Evolutionary conservation across 2,113 vertebrate species (phyloP).

Genomic region (Tenebrosternarchus preto): DNA sequence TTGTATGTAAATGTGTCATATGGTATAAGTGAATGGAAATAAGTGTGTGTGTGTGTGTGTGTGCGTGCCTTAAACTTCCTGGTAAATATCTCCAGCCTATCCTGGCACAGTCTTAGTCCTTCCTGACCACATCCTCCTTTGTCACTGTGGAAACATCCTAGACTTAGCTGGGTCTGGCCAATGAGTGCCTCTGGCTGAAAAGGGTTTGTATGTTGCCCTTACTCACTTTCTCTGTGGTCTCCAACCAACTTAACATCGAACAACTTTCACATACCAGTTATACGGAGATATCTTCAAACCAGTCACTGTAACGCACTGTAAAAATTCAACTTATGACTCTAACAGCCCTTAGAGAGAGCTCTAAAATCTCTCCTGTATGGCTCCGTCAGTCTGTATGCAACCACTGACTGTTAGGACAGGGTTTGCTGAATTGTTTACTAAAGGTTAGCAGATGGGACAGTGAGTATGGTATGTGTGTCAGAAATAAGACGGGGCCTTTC

Average conservation of each 20-base stretch:
- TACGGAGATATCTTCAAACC: background rate
- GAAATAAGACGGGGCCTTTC: conserved; percentile 44
- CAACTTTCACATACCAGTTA: conserved; percentile 16
- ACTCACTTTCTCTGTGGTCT: conserved; percentile 29
- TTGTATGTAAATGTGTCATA: conserved; percentile 21
- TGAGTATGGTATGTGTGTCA: conserved; percentile 40
- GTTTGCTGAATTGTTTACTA: background rate
- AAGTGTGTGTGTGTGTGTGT: conserved; percentile 23
- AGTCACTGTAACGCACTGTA: background rate
- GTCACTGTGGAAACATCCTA: conserved; percentile 68
- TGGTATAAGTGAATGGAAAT: background rate
- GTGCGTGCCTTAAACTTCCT: conserved; percentile 52
- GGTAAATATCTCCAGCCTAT: conserved; percentile 61
- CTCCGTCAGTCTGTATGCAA: background rate
- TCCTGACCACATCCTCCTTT: conserved; percentile 72
- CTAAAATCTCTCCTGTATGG: background rate
- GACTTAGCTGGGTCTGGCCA: conserved; percentile 47
- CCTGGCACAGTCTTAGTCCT: conserved; percentile 58
- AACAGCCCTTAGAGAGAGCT: background rate
- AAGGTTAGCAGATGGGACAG: conserved; percentile 2
- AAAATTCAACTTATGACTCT: background rate
- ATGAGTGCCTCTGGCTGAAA: conserved; percentile 2
- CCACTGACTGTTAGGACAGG: background rate
- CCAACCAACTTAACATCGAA: conserved; percentile 5
- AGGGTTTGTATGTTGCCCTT: conserved; percentile 18